Evolutionary conservation across 1,140 invertebrate genomes (phyloP), one percentile per base, ranked within the genome.

Genomic region (Meteorus sp.): DNA sequence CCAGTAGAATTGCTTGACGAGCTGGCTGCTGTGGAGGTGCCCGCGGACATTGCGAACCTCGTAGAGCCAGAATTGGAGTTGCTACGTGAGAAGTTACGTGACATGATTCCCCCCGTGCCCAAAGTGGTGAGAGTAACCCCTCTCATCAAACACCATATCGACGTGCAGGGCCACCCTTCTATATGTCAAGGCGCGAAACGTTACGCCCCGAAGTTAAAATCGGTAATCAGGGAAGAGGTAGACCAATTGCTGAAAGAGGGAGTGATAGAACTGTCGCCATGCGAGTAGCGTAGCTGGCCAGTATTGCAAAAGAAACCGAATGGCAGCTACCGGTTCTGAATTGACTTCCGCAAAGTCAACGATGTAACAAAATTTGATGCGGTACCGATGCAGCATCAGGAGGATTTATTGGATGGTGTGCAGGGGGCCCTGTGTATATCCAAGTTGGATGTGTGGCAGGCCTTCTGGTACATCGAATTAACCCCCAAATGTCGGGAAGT

Each of bases 361-460:
- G 25, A 27, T 0, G 64, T 78, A 0, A 82, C 80, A 0, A 68
- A 61, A n/a, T 65, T 69, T 51, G 77, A 81, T 50, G 58, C 59
- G 9, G 83, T 73, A 61, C 82, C 81, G 1, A 45, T 85, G 3
- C 81, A 81, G 2, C 56, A 71, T 6, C 78, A 83, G 2, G 73
- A 81, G 27, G 77, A 82, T 23, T 71, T 75, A 2, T 60, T 86
- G 3, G 71, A 79, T 51, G 63, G 56, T 22, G 51, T 84, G 51
- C 65, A 66, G 2, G 67, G 65, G 2, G 61, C 61, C 0, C 59
- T 69, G 15, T 77, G 72, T 44, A 74, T 78, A 15, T 69, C 69
- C 0, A 72, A 70, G 0, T 35, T 77, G 1, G 77, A 79, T 25
- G 31, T 66, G 11, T 61, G 47, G 7, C 17, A 39, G 0, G 56